These are phyloP conservation scores for Herpetotheres cachinnans DNA, from an alignment of 2,113 vertebrate genomes.

Conservation along the genomic window DNA sequence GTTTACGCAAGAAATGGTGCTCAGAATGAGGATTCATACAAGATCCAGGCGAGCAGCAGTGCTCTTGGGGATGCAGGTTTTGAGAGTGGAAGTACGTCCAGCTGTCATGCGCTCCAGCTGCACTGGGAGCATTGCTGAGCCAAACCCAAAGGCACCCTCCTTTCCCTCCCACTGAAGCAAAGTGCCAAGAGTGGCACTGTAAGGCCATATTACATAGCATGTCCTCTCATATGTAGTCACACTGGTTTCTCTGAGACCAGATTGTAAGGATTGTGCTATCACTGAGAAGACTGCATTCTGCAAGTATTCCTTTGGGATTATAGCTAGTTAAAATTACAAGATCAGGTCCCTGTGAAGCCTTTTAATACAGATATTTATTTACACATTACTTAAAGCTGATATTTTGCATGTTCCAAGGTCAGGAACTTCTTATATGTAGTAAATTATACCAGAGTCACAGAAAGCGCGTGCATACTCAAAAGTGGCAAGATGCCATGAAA, in stretches of 20 bases:
- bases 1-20: not conserved
- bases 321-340: not conserved
- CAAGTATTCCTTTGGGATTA: not conserved
- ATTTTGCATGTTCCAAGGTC: not conserved
- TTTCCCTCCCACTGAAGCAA: not conserved
- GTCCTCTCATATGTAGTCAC: not conserved
- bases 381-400: not conserved
- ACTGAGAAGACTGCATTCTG: not conserved
- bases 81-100: not conserved
- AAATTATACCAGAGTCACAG: not conserved
- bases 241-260: not conserved
- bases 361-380: not conserved
- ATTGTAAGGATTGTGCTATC: not conserved
- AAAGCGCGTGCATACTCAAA: not conserved
- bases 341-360: not conserved
- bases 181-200: not conserved
- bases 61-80: not conserved
- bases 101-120: not conserved
- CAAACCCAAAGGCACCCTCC: not conserved
- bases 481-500: not conserved
- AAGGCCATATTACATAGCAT: not conserved
- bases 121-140: not conserved
- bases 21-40: not conserved
- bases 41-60: not conserved
- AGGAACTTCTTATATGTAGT: not conserved